A percentile compares a stretch with the other conserved stretches of the same genome.
phyloP scores from a whole-genome alignment of 2,888 invertebrate species.

The Pyrrhia umbra region DNA sequence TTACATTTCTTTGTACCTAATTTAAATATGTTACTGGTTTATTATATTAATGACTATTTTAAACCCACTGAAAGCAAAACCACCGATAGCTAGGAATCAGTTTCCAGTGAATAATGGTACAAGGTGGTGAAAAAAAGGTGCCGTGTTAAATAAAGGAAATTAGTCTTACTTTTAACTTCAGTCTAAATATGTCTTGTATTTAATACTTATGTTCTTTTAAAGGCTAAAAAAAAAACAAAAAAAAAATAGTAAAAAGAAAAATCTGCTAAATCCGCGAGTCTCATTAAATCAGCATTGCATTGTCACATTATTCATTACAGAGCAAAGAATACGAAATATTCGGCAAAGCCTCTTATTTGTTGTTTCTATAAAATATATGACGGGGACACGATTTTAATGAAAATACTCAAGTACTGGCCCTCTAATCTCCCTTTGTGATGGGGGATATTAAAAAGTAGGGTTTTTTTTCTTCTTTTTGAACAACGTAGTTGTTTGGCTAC shows the following conservation, averaged over 20 bases:
- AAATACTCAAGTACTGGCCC: conserved; percentile 64
- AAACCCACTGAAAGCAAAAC: too few relatives aligned
- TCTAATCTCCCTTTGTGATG: conserved; percentile 69
- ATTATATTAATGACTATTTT: too few relatives aligned
- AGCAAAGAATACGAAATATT: conserved; percentile 72
- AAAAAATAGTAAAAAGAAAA: conserved; percentile 5
- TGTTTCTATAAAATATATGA: conserved; percentile 75
- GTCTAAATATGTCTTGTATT: too few relatives aligned
- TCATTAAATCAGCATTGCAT: conserved; percentile 49
- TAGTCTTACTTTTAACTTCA: too few relatives aligned
- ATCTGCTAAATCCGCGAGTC: conserved; percentile 29
- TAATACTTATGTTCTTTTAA: too few relatives aligned
- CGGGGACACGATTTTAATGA: conserved; percentile 72
- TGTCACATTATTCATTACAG: conserved; percentile 66
- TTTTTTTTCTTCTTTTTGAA: conserved; percentile 36
- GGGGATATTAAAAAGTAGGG: conserved; percentile 56
- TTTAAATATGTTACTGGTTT: too few relatives aligned
- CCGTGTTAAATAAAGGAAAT: too few relatives aligned
- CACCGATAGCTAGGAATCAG: too few relatives aligned
- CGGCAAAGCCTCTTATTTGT: conserved; percentile 78
- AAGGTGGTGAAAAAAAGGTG: too few relatives aligned
- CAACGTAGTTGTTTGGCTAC: conserved; percentile 32
- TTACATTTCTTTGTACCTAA: too few relatives aligned
- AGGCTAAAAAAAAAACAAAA: too few relatives aligned
- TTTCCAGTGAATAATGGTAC: too few relatives aligned